A percentile compares a stretch with the other conserved stretches of the same genome.
These are phyloP conservation scores for Phenganax marumi DNA, from an alignment of 92 coral and sea anemone genomes.

Conservation along the genomic window DNA sequence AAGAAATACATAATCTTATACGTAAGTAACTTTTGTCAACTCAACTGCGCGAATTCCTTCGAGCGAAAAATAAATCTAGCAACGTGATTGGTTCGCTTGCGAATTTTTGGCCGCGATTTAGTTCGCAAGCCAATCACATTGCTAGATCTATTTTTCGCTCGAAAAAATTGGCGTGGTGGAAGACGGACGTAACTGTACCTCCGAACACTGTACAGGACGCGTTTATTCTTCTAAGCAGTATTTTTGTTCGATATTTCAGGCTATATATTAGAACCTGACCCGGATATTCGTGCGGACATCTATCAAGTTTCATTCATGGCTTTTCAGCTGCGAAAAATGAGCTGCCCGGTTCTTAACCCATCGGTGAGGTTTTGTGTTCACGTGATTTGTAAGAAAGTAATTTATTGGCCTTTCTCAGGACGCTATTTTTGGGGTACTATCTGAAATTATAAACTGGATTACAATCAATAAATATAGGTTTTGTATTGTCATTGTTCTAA, in stretches of 20 bases:
- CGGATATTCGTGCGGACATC: slow-evolving; percentile 85
- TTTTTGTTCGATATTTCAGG: slow-evolving; percentile 43
- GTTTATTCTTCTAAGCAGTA: background rate
- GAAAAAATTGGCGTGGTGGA: too few species aligned
- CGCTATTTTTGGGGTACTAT: too few species aligned
- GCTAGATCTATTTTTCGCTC: too few species aligned
- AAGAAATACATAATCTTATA: slow-evolving; percentile 66
- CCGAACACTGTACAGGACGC: background rate
- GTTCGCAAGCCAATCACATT: too few species aligned
- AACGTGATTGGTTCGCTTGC: too few species aligned
- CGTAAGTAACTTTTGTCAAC: slow-evolving; percentile 60
- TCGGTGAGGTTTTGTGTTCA: slow-evolving; percentile 45
- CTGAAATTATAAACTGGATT: too few species aligned
- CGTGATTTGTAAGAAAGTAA: background rate
- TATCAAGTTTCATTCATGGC: slow-evolving; percentile 83
- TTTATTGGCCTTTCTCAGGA: too few species aligned
- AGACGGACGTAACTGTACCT: too few species aligned
- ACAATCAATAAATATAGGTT: too few species aligned
- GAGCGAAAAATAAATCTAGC: background rate
- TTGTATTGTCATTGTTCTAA: too few species aligned
- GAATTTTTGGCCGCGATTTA: too few species aligned
- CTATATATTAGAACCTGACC: slow-evolving; percentile 82
- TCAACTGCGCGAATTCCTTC: background rate
- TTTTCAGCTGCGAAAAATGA: slow-evolving; percentile 73
- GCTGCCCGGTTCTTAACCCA: slow-evolving; percentile 74